phyloP scores from a whole-genome alignment of 1,140 invertebrate genomes.

The Druon quercuslanigerum region DNA sequence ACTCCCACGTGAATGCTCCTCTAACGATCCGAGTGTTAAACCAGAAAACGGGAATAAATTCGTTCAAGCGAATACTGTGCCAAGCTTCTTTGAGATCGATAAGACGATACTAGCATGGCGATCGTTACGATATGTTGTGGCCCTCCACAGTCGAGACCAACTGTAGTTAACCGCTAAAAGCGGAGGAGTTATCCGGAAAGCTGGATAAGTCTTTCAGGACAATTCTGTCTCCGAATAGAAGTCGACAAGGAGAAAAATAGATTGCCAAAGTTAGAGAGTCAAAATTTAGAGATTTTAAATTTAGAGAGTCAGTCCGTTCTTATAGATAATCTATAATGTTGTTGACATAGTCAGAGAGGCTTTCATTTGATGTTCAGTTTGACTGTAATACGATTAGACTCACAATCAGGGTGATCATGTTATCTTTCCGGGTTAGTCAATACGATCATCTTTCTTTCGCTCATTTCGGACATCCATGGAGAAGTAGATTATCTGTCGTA shows the following conservation, averaged over 20 bases:
- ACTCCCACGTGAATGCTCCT: constrained; percentile 41
- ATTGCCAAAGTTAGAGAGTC: no score
- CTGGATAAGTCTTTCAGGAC: background rate
- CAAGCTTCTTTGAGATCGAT: constrained; percentile 48
- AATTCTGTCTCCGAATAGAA: background rate
- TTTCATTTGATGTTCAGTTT: no score
- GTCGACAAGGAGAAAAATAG: background rate
- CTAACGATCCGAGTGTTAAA: constrained; percentile 52
- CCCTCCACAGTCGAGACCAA: background rate
- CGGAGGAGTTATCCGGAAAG: background rate
- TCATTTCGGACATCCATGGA: no score
- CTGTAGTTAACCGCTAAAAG: constrained; percentile 2
- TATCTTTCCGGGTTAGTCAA: no score
- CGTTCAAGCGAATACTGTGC: constrained; percentile 37
- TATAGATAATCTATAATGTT: no score
- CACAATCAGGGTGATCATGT: no score
- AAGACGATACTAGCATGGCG: constrained; percentile 13
- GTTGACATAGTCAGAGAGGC: no score
- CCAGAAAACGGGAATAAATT: constrained; percentile 50
- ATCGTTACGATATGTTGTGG: constrained; percentile 12
- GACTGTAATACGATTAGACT: no score
- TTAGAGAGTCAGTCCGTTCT: no score
- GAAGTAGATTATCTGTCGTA: no score
- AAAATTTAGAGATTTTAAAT: no score
- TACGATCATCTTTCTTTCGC: no score